Conservation (phyloP, 2,888 invertebrate species). For the Drosophila incognita region DNA sequence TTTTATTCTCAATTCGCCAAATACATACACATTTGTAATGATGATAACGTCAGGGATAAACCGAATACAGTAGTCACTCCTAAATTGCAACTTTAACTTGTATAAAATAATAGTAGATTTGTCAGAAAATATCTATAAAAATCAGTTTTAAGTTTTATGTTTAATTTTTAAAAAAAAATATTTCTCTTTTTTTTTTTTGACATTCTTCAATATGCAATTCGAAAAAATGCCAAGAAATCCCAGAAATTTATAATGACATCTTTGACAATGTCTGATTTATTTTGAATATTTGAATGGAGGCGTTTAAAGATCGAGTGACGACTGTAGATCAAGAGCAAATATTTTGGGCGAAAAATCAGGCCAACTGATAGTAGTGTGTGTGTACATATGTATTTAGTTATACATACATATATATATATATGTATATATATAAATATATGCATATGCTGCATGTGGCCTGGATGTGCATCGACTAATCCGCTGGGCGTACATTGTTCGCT, state of each 20-base stretch:
- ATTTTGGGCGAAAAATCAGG: constrained; percentile 24
- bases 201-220: background rate
- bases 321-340: constrained; percentile 17
- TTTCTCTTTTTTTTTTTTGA: background rate
- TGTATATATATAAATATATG: background rate
- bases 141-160: background rate
- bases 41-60: background rate
- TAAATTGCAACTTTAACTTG: background rate
- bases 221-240: background rate
- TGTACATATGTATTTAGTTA: background rate
- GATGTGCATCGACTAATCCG: background rate
- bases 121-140: background rate
- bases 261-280: background rate
- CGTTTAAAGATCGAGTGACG: background rate
- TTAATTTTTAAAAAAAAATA: background rate
- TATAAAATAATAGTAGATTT: background rate
- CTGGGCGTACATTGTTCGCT: constrained; percentile 21
- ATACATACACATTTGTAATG: background rate
- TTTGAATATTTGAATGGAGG: background rate
- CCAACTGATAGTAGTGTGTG: constrained; percentile 14
- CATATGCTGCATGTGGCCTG: too few relatives aligned
- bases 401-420: background rate
- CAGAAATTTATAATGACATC: background rate
- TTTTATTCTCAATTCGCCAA: background rate
- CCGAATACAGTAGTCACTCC: background rate